A percentile compares a stretch with the other conserved stretches of the same genome.
These are phyloP conservation scores for Clusia tigrina DNA, from an alignment of 2,888 invertebrate genomes.

Conservation along the genomic window DNA sequence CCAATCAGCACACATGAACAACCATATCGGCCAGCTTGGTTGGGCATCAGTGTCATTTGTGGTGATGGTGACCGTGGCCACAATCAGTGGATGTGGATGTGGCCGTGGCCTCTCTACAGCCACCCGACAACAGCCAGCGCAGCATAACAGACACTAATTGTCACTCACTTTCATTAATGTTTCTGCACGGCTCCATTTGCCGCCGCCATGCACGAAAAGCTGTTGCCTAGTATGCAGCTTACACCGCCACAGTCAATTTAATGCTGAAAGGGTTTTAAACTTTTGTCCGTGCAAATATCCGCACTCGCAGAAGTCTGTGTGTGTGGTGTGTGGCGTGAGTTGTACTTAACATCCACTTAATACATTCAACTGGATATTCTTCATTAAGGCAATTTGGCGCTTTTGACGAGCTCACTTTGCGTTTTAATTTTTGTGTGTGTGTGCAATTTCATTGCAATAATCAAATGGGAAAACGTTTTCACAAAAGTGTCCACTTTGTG, in stretches of 20 bases:
- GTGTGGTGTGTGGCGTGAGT: neutral
- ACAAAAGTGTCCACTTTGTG: neutral
- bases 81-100: too few relatives aligned
- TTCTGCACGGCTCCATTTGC: neutral
- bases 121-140: too few relatives aligned
- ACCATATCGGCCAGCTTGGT: neutral
- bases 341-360: neutral
- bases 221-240: neutral
- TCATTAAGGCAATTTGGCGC: neutral
- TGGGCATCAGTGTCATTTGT: neutral
- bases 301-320: too few relatives aligned
- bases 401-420: neutral
- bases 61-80: too few relatives aligned
- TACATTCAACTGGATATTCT: neutral
- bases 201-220: neutral
- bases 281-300: too few relatives aligned
- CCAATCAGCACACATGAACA: neutral
- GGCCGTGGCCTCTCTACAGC: too few relatives aligned
- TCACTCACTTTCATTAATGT: conserved; percentile 6
- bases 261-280: too few relatives aligned
- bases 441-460: neutral
- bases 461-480: neutral
- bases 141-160: neutral
- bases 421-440: neutral
- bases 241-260: neutral